These are phyloP conservation scores for Phalacrocorax aristotelis DNA, from an alignment of 2,113 vertebrate genomes.

Conservation along the genomic window DNA sequence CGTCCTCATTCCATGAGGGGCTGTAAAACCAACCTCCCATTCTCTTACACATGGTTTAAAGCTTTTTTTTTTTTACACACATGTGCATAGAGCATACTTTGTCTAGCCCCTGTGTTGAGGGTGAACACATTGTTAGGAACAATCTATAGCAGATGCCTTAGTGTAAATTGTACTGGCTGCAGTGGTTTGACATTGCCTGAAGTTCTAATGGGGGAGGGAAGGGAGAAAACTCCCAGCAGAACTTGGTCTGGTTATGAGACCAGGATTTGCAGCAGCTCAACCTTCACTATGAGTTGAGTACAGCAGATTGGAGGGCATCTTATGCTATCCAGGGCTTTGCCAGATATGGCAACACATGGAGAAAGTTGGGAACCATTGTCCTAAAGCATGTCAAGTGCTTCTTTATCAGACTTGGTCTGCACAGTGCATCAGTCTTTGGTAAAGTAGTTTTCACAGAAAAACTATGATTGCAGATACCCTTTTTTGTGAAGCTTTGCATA, in stretches of 20 bases:
- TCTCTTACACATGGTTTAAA: not conserved
- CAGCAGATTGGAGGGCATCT: not conserved
- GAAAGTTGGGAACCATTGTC: not conserved
- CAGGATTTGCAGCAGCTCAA: not conserved
- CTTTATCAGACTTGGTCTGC: not conserved
- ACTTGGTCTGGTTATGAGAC: not conserved
- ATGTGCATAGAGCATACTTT: not conserved
- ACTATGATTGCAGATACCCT: not conserved
- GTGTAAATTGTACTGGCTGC: not conserved
- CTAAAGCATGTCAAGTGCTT: not conserved
- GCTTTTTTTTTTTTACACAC: no score
- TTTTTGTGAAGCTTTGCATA: not conserved
- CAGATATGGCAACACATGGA: not conserved
- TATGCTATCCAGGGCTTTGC: not conserved
- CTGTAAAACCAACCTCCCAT: not conserved
- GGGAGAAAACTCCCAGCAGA: not conserved
- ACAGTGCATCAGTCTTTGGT: not conserved
- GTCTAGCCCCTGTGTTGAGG: not conserved
- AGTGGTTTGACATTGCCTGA: not conserved
- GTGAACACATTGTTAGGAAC: not conserved
- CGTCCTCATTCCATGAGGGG: accelerated
- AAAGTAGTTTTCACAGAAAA: not conserved
- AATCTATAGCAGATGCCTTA: not conserved
- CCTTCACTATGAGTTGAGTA: not conserved
- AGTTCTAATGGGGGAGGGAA: not conserved